phyloP scores from a whole-genome alignment of 2,888 invertebrate species.

The Celastrina argiolus region DNA sequence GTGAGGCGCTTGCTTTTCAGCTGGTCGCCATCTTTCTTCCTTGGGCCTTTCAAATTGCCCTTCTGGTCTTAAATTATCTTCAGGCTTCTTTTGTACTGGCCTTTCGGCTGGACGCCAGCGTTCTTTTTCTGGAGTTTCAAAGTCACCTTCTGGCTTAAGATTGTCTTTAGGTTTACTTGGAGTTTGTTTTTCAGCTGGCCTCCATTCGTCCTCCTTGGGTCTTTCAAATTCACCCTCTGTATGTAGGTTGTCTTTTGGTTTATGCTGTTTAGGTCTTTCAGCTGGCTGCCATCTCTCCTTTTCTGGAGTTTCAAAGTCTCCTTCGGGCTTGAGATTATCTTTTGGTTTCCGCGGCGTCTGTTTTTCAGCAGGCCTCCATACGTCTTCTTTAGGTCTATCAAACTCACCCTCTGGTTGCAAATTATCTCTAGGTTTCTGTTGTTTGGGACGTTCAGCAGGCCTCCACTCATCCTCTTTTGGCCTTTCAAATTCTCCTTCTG shows the following conservation, averaged over 20 bases:
- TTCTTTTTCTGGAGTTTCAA: conserved; percentile 48
- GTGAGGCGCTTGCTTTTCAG: conserved; percentile 39
- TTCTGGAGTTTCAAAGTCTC: conserved; percentile 67
- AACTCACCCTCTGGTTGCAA: conserved; percentile 75
- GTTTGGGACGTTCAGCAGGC: conserved; percentile 49
- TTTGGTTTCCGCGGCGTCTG: conserved; percentile 56
- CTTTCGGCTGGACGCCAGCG: conserved; percentile 61
- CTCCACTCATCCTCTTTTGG: conserved; percentile 48
- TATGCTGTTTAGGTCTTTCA: conserved; percentile 55
- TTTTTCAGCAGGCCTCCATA: conserved; percentile 62
- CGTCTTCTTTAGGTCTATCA: conserved; percentile 47
- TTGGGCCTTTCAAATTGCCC: background rate
- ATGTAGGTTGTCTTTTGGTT: conserved; percentile 67
- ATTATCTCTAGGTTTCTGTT: conserved; percentile 60
- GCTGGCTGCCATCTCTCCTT: conserved; percentile 62
- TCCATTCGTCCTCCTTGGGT: conserved; percentile 57
- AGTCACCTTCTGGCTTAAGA: conserved; percentile 46
- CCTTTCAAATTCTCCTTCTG: conserved; percentile 74
- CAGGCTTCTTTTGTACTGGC: conserved; percentile 30
- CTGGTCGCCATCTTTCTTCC: background rate
- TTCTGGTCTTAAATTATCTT: background rate
- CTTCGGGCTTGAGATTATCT: conserved; percentile 76
- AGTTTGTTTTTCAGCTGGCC: conserved; percentile 69
- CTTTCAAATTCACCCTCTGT: conserved; percentile 70
- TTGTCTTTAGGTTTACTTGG: conserved; percentile 63